A percentile compares a stretch with the other conserved stretches of the same genome.
Evolutionary conservation across 2,113 vertebrate species (phyloP).

Genomic region (Pomatorhinus ruficollis): DNA sequence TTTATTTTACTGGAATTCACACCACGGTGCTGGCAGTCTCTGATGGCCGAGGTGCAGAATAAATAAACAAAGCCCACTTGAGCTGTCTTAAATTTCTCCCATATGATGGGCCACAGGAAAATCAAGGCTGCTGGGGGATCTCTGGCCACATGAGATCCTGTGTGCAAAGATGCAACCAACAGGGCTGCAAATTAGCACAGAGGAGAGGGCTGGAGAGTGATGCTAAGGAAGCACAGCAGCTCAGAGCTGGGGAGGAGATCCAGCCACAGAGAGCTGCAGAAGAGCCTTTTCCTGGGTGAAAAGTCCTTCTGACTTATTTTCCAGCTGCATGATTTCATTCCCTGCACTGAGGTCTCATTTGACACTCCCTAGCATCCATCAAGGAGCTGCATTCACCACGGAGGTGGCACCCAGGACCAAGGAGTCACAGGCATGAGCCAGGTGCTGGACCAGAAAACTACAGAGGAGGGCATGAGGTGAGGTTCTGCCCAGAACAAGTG

Average conservation of each 20-base stretch:
- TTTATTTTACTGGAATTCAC: slow-evolving; percentile 27
- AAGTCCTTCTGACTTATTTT: neutral
- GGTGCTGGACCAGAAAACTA: neutral
- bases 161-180: neutral
- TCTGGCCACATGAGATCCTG: neutral
- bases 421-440: fast-evolving
- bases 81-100: neutral
- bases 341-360: neutral
- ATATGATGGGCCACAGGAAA: neutral
- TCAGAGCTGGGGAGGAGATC: neutral
- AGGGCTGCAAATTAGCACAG: neutral
- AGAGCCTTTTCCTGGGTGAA: neutral
- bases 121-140: neutral
- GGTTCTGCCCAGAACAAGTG: neutral
- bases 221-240: neutral
- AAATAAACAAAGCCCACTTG: slow-evolving; percentile 11
- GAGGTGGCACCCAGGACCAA: neutral
- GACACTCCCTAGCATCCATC: neutral
- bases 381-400: fast-evolving
- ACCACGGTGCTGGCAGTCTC: neutral
- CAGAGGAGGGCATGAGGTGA: fast-evolving
- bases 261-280: neutral
- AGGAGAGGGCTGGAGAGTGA: neutral
- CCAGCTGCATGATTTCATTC: neutral
- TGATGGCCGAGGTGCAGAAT: neutral